Conservation (phyloP, 2,888 invertebrate species). For the Coelogynopora nodosa region DNA sequence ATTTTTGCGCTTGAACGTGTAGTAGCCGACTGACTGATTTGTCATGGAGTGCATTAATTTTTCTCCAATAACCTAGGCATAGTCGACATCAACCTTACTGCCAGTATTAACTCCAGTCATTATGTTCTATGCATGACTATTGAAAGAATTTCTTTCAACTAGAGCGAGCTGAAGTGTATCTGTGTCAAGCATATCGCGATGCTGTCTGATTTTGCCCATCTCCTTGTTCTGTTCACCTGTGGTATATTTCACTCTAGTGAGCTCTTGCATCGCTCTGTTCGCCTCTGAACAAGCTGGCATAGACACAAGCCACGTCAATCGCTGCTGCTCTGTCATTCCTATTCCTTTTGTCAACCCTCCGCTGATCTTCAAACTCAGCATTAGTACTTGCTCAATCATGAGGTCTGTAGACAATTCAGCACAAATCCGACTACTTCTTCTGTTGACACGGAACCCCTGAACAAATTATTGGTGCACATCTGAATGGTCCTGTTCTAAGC, state of each 20-base stretch:
- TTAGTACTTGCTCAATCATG: not conserved
- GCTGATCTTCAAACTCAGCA: not conserved
- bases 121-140: not conserved
- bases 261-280: not conserved
- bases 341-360: not conserved
- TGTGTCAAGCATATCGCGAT: not conserved
- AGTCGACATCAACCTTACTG: not conserved
- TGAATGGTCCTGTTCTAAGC: constrained; percentile 40
- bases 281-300: not conserved
- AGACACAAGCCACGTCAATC: not conserved
- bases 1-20: constrained; percentile 38
- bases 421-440: not conserved
- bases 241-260: not conserved
- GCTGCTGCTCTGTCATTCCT: not conserved
- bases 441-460: not conserved
- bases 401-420: not conserved
- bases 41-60: not conserved
- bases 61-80: not conserved
- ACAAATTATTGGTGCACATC: not conserved
- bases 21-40: not conserved
- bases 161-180: not conserved
- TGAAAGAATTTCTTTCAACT: not conserved
- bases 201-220: not conserved
- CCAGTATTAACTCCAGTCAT: not conserved
- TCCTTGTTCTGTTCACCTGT: constrained; percentile 29